Evolutionary conservation across 23 tunicate genomes (phyloP).

Genomic region (Clavelina lepadiformis): DNA sequence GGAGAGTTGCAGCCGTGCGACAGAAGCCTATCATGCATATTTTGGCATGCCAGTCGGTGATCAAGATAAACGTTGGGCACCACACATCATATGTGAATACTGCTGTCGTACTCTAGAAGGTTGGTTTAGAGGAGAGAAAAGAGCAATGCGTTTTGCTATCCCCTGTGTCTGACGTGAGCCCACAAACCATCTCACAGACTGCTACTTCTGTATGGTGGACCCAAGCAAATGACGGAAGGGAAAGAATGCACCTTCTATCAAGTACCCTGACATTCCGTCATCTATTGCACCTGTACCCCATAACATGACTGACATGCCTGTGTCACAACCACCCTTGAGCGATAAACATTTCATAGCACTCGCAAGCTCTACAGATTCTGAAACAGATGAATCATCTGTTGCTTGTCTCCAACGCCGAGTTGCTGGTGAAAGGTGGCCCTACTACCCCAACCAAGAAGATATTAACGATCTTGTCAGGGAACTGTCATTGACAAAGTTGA

Average conservation of each 20-base stretch:
- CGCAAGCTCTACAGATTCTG: conserved; percentile 24
- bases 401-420: conserved; percentile 10
- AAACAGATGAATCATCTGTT: conserved; percentile 26
- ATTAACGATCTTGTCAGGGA: conserved; percentile 25
- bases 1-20: no score
- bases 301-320: conserved; percentile 24
- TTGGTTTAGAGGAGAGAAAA: no score
- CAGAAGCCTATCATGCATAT: no score
- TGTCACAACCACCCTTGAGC: conserved; percentile 27
- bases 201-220: conserved; percentile 35
- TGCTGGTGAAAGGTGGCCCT: conserved; percentile 26
- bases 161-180: no score
- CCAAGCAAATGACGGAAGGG: conserved; percentile 26
- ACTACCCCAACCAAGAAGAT: conserved; percentile 36
- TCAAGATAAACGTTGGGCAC: no score
- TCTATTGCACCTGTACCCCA: conserved; percentile 33
- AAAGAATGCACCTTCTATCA: conserved; percentile 29
- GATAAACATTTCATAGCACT: conserved; percentile 7
- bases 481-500: conserved; percentile 26
- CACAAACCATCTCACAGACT: no score
- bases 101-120: no score
- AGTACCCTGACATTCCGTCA: conserved; percentile 31
- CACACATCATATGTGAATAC: no score
- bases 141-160: no score
- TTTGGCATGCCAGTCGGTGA: no score